A percentile compares a stretch with the other conserved stretches of the same genome.
Conservation (phyloP, 2,797 vertebrate species). For the Percopsis omiscomaycus region DNA sequence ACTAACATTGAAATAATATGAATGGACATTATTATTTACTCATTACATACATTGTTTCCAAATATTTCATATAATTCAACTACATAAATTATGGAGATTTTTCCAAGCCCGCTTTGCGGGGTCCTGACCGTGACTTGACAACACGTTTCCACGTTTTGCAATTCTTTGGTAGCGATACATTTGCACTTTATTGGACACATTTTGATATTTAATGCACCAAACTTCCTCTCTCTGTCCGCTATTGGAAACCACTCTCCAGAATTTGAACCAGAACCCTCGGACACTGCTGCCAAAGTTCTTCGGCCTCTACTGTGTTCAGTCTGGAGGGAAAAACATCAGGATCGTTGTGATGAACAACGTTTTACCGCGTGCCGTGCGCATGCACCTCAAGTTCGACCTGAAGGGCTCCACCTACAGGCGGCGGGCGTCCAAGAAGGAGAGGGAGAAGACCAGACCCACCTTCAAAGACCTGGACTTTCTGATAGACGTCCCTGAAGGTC, state of each 20-base stretch:
- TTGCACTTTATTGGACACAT: no score
- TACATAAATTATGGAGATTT: no score
- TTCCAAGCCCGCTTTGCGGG: no score
- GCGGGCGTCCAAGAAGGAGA: slow-evolving; percentile 92
- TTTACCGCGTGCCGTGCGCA: slow-evolving; percentile 88
- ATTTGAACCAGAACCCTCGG: slow-evolving; percentile 96
- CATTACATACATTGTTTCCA: not conserved
- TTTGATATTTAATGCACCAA: not conserved
- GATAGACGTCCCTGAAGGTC: slow-evolving; percentile 87
- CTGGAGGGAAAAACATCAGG: slow-evolving; percentile 94
- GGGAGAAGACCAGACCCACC: slow-evolving; percentile 90
- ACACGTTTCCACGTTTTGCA: no score
- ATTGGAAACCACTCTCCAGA: slow-evolving; percentile 70
- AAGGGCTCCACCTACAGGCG: slow-evolving; percentile 97
- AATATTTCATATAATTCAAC: not conserved
- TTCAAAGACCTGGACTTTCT: slow-evolving; percentile 97
- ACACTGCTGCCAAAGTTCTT: slow-evolving; percentile 97
- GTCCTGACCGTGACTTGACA: no score
- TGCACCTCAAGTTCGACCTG: slow-evolving; percentile 97
- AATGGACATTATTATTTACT: no score
- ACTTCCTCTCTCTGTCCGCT: not conserved
- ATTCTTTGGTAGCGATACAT: no score
- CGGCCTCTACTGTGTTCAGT: slow-evolving; percentile 95
- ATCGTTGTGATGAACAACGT: slow-evolving; percentile 97
- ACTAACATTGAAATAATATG: not conserved